A percentile compares a stretch with the other conserved stretches of the same genome.
These are phyloP conservation scores for Erpetoichthys calabaricus DNA, from an alignment of 2,797 vertebrate genomes.

Conservation along the genomic window DNA sequence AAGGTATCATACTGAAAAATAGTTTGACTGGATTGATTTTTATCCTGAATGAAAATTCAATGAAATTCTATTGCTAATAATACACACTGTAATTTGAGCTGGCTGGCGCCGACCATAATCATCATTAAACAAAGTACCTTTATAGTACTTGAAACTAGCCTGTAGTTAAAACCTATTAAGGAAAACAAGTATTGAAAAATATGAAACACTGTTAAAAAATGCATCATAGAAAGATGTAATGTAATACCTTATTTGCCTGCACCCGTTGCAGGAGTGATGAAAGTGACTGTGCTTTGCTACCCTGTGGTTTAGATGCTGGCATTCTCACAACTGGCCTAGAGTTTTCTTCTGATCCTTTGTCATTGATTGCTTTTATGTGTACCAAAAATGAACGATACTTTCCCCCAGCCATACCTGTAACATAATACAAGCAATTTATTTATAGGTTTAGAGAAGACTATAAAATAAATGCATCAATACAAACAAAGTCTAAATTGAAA, in stretches of 20 bases:
- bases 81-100: too few species aligned
- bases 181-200: too few species aligned
- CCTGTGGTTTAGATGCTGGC: constrained; percentile 74
- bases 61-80: too few species aligned
- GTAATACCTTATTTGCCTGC: constrained; percentile 83
- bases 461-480: background rate
- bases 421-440: background rate
- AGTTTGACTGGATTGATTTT: too few species aligned
- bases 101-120: too few species aligned
- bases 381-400: constrained; percentile 98
- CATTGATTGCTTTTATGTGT: constrained; percentile 88
- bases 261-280: constrained; percentile 87
- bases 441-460: background rate
- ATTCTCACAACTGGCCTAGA: constrained; percentile 84
- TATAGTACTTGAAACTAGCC: too few species aligned
- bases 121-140: too few species aligned
- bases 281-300: constrained; percentile 79
- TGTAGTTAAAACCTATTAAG: too few species aligned
- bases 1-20: too few species aligned
- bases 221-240: background rate
- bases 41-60: too few species aligned
- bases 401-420: constrained; percentile 88
- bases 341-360: constrained; percentile 75
- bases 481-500: background rate
- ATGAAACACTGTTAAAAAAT: too few species aligned